These are phyloP conservation scores for Cryptus armator DNA, from an alignment of 2,888 invertebrate genomes.

Conservation along the genomic window DNA sequence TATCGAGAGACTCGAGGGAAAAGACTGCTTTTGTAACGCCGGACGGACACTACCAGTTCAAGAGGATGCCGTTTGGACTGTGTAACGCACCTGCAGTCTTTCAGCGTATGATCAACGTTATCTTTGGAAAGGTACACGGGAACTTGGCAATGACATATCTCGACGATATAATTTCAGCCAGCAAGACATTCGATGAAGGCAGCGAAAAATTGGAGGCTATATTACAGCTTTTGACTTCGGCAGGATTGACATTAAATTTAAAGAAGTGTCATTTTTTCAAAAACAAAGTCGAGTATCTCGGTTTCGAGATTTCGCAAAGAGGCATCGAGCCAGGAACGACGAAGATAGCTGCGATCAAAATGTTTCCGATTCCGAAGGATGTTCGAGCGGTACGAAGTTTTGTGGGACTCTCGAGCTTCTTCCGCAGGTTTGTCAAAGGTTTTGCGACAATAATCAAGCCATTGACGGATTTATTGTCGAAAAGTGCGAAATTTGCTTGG, in stretches of 20 bases:
- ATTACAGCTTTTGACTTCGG: conserved; percentile 63
- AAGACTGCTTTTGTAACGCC: conserved; percentile 81
- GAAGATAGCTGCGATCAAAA: conserved; percentile 61
- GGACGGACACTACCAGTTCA: conserved; percentile 80
- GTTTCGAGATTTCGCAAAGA: conserved; percentile 69
- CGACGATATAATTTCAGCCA: conserved; percentile 72
- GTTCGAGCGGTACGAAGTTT: conserved; percentile 74
- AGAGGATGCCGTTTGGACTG: conserved; percentile 82
- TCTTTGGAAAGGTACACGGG: conserved; percentile 54
- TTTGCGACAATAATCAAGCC: conserved; percentile 73
- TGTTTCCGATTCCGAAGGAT: conserved; percentile 71
- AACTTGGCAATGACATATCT: conserved; percentile 70
- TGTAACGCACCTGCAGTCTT: conserved; percentile 71
- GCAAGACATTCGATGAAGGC: conserved; percentile 68
- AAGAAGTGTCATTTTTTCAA: conserved; percentile 73
- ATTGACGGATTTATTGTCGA: conserved; percentile 73
- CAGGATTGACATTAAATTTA: conserved; percentile 73
- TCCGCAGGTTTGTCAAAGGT: conserved; percentile 74
- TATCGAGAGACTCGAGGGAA: conserved; percentile 74
- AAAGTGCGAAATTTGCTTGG: conserved; percentile 69
- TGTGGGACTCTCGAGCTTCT: conserved; percentile 76
- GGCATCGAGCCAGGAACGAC: conserved; percentile 72
- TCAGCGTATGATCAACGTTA: conserved; percentile 78
- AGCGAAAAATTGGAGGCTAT: conserved; percentile 68
- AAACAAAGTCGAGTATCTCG: conserved; percentile 72